These are phyloP conservation scores for Notarius lentiginosus DNA, from an alignment of 2,113 vertebrate species.

Conservation along the genomic window DNA sequence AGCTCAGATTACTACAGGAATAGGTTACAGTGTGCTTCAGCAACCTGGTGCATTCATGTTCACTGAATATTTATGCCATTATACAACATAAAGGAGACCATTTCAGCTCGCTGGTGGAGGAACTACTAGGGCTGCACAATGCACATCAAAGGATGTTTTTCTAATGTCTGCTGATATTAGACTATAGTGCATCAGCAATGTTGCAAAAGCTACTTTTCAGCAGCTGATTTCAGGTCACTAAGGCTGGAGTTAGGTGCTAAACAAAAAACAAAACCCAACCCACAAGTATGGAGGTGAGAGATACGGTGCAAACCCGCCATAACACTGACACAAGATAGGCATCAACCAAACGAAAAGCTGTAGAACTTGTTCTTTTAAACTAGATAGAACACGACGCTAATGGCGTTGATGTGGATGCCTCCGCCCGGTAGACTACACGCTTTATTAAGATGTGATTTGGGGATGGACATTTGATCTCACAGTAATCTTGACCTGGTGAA, in stretches of 20 bases:
- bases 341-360: neutral
- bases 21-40: neutral
- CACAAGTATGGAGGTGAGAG: neutral
- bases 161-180: too few species aligned
- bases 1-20: constrained; percentile 5
- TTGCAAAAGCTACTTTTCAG: neutral
- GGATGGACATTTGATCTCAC: too few species aligned
- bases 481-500: too few species aligned
- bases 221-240: neutral
- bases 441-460: too few species aligned
- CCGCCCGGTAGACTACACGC: too few species aligned
- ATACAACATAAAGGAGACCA: neutral
- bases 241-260: neutral
- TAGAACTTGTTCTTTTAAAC: neutral
- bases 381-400: too few species aligned
- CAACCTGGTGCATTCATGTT: neutral
- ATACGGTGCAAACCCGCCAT: neutral
- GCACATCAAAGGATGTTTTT: neutral
- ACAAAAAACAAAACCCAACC: neutral
- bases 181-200: neutral
- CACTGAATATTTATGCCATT: neutral
- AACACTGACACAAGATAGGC: neutral
- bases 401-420: too few species aligned
- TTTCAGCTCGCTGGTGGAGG: neutral
- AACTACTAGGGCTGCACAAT: neutral